Evolutionary conservation across 2,113 vertebrate genomes (phyloP), one percentile per base, ranked within the genome.

Genomic region (Paradoxurus hermaphroditus): DNA sequence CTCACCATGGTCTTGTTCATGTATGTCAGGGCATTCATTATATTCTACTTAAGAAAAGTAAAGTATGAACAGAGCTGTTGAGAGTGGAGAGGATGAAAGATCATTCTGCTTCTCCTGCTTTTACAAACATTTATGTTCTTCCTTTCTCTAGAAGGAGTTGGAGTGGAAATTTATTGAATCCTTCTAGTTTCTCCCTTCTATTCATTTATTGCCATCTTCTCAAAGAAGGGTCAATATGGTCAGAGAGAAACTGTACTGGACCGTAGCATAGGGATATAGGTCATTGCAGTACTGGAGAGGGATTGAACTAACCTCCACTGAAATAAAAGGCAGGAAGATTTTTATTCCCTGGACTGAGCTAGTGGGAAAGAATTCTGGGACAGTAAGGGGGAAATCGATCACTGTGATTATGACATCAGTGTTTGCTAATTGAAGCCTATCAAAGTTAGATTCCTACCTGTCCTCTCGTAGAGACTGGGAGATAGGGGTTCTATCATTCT

Each of bases 101-200:
- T 46, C 4, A 70, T 94, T 72, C 14, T 81, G 0, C 0, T 87
- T 56, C 6, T 59, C 7, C 0, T 56, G 7, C 63, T 86, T 90
- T 88, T 15, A 67, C 18, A 93, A 51, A 59, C 15, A 90, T 81
- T 34, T 44, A 18, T 7, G 36, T 44, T 93, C 2, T 7, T 11
- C n/a, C 7, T 3, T 86, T n/a, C 9, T 67, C n/a, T 34, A 3
- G 39, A 3, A 41, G 29, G 1, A 1, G 67, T 21, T 2, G 15
- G 13, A 79, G 7, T 56, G 6, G 6, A 8, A 11, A 29, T 53
- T 75, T 39, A 29, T 56, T 72, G 39, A 63, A 36, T 94, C 5
- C 8, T 77, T 77, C 27, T 9, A 77, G 0, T 56, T 79, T 92
- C 1, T 31, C 19, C 39, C 27, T 77, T 46, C 10, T 10, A n/a